Evolutionary conservation across 2,113 vertebrate genomes (phyloP).

Genomic region (Capreolus pygargus): DNA sequence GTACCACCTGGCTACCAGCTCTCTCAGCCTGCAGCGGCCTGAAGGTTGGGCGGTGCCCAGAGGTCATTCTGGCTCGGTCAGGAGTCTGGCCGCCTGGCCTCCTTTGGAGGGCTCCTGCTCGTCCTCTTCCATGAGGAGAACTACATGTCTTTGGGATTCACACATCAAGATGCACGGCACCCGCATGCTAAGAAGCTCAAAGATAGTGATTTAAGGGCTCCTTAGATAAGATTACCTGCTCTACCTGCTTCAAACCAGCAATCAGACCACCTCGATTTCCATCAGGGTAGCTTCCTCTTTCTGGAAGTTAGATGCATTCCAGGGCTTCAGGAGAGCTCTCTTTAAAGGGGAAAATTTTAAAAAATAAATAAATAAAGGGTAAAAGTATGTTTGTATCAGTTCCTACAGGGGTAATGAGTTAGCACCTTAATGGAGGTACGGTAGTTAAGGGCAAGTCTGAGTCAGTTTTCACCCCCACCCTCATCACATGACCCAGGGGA

Average conservation of each 20-base stretch:
- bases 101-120: background rate
- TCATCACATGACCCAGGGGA: background rate
- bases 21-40: background rate
- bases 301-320: background rate
- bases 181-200: background rate
- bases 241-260: background rate
- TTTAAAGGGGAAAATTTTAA: background rate
- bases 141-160: background rate
- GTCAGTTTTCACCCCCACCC: background rate
- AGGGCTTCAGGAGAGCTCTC: background rate
- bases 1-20: background rate
- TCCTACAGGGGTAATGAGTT: background rate
- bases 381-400: background rate
- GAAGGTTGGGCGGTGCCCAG: background rate
- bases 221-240: background rate
- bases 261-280: background rate
- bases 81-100: background rate
- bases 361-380: background rate
- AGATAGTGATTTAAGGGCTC: background rate
- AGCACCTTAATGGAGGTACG: background rate
- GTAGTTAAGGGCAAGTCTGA: background rate
- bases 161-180: background rate
- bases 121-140: background rate
- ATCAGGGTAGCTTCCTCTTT: background rate
- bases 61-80: background rate